Percentiles rank a stretch among this genome's conserved stretches.
Conservation (phyloP, 1,140 invertebrate genomes). For the Littorina saxatilis region DNA sequence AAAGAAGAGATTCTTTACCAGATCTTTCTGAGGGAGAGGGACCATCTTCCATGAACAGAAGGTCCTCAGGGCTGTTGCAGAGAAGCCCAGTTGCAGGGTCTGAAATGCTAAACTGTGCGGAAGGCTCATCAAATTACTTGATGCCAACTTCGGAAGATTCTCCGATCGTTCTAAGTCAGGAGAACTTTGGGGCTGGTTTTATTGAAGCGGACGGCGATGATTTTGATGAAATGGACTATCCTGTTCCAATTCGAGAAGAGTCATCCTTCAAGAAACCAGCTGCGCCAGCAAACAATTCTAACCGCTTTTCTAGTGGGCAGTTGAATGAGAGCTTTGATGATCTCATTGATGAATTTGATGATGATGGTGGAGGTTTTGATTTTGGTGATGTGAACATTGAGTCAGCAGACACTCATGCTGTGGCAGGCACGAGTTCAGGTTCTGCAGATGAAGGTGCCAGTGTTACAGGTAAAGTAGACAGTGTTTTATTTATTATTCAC, state of each 20-base stretch:
- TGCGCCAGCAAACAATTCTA: too few species aligned
- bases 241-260: background rate
- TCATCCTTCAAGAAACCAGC: background rate
- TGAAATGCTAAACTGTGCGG: too few species aligned
- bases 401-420: background rate
- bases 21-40: background rate
- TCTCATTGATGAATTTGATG: constrained; percentile 15
- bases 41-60: too few species aligned
- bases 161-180: constrained; percentile 14
- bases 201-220: background rate
- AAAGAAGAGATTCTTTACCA: background rate
- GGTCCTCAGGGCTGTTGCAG: too few species aligned
- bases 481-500: too few species aligned
- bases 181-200: background rate
- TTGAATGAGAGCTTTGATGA: background rate
- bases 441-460: background rate
- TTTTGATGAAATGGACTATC: background rate
- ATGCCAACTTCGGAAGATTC: background rate
- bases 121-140: background rate
- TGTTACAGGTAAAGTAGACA: background rate
- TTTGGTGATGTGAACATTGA: background rate
- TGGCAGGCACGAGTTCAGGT: background rate
- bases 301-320: too few species aligned
- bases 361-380: constrained; percentile 9
- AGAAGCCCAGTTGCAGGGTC: too few species aligned